phyloP scores from a whole-genome alignment of 2,888 invertebrate species.

The Protonemura montana region DNA sequence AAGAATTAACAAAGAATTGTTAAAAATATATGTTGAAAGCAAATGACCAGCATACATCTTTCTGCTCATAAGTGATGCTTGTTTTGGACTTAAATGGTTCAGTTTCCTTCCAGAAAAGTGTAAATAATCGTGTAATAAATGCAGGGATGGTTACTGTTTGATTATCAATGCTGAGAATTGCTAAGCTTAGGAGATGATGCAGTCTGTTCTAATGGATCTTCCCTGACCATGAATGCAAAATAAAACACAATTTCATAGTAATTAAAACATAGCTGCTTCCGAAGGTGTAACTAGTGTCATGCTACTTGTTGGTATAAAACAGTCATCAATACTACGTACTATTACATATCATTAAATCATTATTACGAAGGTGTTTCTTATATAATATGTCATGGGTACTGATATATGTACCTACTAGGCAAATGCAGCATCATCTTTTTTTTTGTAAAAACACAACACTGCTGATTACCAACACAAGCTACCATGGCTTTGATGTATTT shows the following conservation, averaged over 20 bases:
- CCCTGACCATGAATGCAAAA: background rate
- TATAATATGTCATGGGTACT: background rate
- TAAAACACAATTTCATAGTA: background rate
- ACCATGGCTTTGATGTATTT: background rate
- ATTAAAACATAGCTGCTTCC: background rate
- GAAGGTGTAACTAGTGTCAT: background rate
- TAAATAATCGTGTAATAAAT: too few relatives aligned
- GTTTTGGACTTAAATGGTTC: too few relatives aligned
- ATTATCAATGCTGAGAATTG: background rate
- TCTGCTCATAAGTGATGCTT: too few relatives aligned
- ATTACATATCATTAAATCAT: background rate
- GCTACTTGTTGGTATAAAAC: background rate
- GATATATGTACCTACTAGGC: background rate
- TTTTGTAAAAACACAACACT: background rate
- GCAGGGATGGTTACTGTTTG: background rate
- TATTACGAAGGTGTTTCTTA: background rate
- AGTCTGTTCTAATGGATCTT: too few relatives aligned
- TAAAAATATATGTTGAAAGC: too few relatives aligned
- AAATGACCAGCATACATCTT: too few relatives aligned
- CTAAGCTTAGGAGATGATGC: background rate
- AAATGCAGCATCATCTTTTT: background rate
- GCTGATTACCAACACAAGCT: background rate
- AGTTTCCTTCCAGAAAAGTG: too few relatives aligned
- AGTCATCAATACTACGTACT: background rate
- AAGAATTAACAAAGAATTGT: background rate